Conservation (phyloP, 2,888 invertebrate species). For the Acleris literana region DNA sequence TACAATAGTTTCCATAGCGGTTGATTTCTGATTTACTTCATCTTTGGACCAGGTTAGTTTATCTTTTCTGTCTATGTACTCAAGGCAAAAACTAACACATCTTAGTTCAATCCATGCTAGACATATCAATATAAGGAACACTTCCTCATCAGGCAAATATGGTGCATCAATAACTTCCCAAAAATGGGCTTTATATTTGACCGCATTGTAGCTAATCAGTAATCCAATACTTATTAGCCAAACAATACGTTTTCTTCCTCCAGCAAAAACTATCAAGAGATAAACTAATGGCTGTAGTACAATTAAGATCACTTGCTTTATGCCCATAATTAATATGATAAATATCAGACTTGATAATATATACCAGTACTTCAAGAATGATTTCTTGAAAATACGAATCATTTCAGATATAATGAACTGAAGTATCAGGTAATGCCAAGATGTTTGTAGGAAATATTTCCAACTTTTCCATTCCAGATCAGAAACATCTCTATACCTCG, state of each 20-base stretch:
- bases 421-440: slow-evolving; percentile 81
- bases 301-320: slow-evolving; percentile 75
- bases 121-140: slow-evolving; percentile 80
- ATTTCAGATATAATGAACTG: slow-evolving; percentile 83
- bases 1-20: slow-evolving; percentile 50
- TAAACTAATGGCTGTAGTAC: slow-evolving; percentile 83
- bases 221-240: slow-evolving; percentile 82
- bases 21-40: slow-evolving; percentile 36
- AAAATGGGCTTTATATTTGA: slow-evolving; percentile 75
- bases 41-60: slow-evolving; percentile 42
- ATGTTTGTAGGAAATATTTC: slow-evolving; percentile 77
- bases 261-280: slow-evolving; percentile 65
- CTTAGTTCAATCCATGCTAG: slow-evolving; percentile 89
- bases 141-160: slow-evolving; percentile 74
- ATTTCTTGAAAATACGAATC: slow-evolving; percentile 56
- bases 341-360: slow-evolving; percentile 76
- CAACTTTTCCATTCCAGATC: slow-evolving; percentile 89
- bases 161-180: slow-evolving; percentile 72
- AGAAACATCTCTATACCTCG: slow-evolving; percentile 85
- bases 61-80: slow-evolving; percentile 69
- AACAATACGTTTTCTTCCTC: slow-evolving; percentile 73
- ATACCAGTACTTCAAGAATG: slow-evolving; percentile 80
- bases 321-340: slow-evolving; percentile 73
- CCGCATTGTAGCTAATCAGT: slow-evolving; percentile 78
- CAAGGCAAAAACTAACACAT: slow-evolving; percentile 90